phyloP scores from a whole-genome alignment of 2,888 invertebrate species.

The Ptychoptera albimana region DNA sequence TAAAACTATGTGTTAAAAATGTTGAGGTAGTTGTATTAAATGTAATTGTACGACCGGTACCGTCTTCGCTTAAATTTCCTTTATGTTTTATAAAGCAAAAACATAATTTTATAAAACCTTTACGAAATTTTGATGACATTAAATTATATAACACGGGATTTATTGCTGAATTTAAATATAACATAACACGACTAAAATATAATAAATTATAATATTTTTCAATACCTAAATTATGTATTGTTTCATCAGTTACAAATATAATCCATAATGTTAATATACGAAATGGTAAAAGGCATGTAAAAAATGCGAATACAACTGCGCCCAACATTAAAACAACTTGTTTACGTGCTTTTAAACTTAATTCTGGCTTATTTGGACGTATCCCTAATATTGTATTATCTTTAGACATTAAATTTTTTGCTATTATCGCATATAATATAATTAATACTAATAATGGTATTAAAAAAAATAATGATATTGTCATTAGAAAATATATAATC shows the following conservation, averaged over 20 bases:
- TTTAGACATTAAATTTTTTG: slow-evolving; percentile 58
- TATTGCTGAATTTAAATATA: slow-evolving; percentile 77
- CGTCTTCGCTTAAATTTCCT: slow-evolving; percentile 31
- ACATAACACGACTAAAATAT: slow-evolving; percentile 71
- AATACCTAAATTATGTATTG: slow-evolving; percentile 48
- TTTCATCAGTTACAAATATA: slow-evolving; percentile 55
- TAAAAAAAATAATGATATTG: slow-evolving; percentile 64
- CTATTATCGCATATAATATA: slow-evolving; percentile 68
- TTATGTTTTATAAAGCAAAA: slow-evolving; percentile 33
- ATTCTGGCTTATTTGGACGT: slow-evolving; percentile 53
- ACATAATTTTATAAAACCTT: slow-evolving; percentile 57
- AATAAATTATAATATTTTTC: slow-evolving; percentile 69
- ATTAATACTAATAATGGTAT: slow-evolving; percentile 65
- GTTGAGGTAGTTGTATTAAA: slow-evolving; percentile 42
- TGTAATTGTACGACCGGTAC: slow-evolving; percentile 33
- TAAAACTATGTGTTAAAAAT: slow-evolving; percentile 6
- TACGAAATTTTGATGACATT: slow-evolving; percentile 80
- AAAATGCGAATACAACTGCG: slow-evolving; percentile 75
- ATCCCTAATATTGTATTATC: slow-evolving; percentile 46
- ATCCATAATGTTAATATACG: slow-evolving; percentile 70
- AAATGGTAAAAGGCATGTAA: slow-evolving; percentile 76
- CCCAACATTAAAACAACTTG: slow-evolving; percentile 79
- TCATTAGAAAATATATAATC: slow-evolving; percentile 60
- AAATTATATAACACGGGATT: slow-evolving; percentile 86
- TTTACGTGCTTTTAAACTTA: slow-evolving; percentile 55